Conservation (phyloP, 1,140 invertebrate genomes). For the Mya arenaria region DNA sequence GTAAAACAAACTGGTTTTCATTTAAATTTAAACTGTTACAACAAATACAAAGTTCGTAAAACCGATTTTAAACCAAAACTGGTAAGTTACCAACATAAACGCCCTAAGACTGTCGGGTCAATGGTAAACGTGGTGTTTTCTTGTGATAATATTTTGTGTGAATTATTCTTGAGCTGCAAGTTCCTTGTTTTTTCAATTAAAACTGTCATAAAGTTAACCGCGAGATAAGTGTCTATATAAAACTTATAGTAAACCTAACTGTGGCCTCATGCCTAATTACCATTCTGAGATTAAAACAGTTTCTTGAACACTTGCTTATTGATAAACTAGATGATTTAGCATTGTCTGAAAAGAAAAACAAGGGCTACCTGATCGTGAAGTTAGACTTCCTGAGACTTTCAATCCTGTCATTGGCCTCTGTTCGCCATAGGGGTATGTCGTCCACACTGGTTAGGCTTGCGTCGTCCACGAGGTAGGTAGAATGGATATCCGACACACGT, state of each 20-base stretch:
- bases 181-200: not conserved
- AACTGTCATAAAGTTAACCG: not conserved
- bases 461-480: constrained; percentile 20
- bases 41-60: too few species aligned
- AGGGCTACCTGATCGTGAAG: constrained; percentile 18
- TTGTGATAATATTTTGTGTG: too few species aligned
- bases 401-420: constrained; percentile 30
- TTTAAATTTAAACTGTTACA: too few species aligned
- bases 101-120: too few species aligned
- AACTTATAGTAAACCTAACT: not conserved
- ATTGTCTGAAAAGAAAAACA: too few species aligned
- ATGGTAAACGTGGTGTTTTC: too few species aligned
- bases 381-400: constrained; percentile 40
- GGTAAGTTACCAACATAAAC: too few species aligned
- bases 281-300: not conserved
- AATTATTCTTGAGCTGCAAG: not conserved
- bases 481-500: not conserved
- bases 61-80: too few species aligned
- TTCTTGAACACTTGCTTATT: not conserved
- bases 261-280: not conserved
- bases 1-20: too few species aligned
- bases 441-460: constrained; percentile 7
- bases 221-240: not conserved
- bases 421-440: not conserved
- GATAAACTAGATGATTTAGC: too few species aligned